Evolutionary conservation across 1,140 invertebrate species (phyloP).

Genomic region (Fopius arisanus): DNA sequence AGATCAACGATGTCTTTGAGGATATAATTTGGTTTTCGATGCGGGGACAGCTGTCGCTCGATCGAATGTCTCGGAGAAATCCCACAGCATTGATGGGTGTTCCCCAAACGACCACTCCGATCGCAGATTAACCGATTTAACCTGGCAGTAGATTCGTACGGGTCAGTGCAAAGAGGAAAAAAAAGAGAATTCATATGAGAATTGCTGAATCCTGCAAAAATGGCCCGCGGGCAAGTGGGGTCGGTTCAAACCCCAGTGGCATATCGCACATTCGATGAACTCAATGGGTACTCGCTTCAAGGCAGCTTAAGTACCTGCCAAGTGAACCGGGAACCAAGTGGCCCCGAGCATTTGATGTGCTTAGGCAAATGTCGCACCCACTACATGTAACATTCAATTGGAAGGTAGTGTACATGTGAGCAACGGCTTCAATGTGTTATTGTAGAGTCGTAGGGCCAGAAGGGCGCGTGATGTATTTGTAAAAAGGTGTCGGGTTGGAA

Average conservation of each 20-base stretch:
- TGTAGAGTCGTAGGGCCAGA: slow-evolving; percentile 42
- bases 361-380: slow-evolving; percentile 61
- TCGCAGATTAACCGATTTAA: neutral
- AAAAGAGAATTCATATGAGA: neutral
- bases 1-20: slow-evolving; percentile 58
- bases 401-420: neutral
- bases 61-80: slow-evolving; percentile 25
- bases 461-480: slow-evolving; percentile 65
- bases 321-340: slow-evolving; percentile 49
- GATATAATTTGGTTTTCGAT: slow-evolving; percentile 62
- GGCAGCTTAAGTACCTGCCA: slow-evolving; percentile 44
- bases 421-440: neutral
- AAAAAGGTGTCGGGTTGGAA: slow-evolving; percentile 66
- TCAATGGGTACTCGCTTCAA: slow-evolving; percentile 15
- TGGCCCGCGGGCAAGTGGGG: neutral
- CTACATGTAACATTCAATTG: slow-evolving; percentile 34
- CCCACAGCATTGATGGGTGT: neutral
- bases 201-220: neutral
- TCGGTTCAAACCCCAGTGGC: neutral
- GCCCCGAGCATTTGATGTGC: slow-evolving; percentile 53
- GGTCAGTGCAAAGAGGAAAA: neutral
- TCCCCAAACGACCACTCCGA: neutral
- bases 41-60: slow-evolving; percentile 60
- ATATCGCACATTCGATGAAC: slow-evolving; percentile 16
- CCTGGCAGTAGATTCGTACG: neutral